These are phyloP conservation scores for Enteromius argenteus DNA, from an alignment of 2,797 vertebrate species.

Conservation along the genomic window DNA sequence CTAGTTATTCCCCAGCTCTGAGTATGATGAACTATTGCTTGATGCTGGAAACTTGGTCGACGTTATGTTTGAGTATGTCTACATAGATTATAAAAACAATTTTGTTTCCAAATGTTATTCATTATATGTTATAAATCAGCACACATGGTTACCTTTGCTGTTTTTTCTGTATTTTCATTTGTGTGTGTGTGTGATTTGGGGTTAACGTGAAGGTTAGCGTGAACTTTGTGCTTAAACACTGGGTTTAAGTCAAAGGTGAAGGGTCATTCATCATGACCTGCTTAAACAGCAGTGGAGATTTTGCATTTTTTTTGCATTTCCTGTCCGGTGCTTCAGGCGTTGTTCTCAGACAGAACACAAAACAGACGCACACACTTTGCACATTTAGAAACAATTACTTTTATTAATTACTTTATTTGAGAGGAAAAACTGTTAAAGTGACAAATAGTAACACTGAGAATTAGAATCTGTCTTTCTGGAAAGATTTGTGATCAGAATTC, in stretches of 20 bases:
- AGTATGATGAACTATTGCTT: not conserved
- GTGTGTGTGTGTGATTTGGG: slow-evolving; percentile 13
- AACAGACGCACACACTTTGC: not conserved
- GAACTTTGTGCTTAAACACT: slow-evolving; percentile 22
- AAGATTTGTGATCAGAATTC: not conserved
- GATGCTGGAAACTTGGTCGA: not conserved
- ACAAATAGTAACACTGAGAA: not conserved
- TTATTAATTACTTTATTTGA: not conserved
- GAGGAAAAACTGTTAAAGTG: not conserved
- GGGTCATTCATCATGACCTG: slow-evolving; percentile 42
- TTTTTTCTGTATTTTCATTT: not conserved
- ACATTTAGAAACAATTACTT: slow-evolving; percentile 30
- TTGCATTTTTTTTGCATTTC: slow-evolving; percentile 14
- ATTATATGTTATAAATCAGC: not conserved
- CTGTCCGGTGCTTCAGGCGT: slow-evolving; percentile 14
- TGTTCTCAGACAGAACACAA: slow-evolving; percentile 4
- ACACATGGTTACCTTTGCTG: not conserved
- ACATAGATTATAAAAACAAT: not conserved
- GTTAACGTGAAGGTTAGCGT: not conserved
- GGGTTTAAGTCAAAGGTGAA: slow-evolving; percentile 46
- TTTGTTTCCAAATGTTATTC: not conserved
- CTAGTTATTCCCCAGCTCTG: no score
- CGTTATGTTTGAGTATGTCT: not conserved
- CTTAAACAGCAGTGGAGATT: slow-evolving; percentile 35
- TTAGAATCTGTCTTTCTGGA: not conserved